Base-by-base conservation (phyloP, 2,113 vertebrate species). In the Triplophysa rosa region DNA sequence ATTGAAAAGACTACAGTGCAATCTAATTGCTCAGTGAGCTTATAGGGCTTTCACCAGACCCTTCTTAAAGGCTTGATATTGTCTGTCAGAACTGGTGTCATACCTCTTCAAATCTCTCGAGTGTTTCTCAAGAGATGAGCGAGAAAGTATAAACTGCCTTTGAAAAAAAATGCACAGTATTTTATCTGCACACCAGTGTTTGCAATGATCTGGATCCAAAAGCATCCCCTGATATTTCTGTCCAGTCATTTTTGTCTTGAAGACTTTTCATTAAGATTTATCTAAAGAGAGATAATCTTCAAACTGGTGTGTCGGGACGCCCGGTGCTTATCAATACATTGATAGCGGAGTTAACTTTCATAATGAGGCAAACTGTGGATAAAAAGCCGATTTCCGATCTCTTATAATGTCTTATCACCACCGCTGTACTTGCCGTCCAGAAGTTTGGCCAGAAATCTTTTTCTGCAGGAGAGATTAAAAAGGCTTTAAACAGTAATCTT, bases 401-500 rank as follows among this genome's bases (percentile, higher is more conserved):
- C 94, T 92, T 94, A 91, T 92, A 91, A 94, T 84, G 85, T 92
- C 86, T 90, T 82, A 94, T 95, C 90, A 87, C 88, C 88, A 87
- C 91, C 89, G 92, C 73, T 94, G 93, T 95, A 91, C 89, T 92
- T 91, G 88, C 91, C 92, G 89, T 93, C 93, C 93, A 87, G 92
- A 93, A 91, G 94, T 94, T 94, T 92, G 90, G 89, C 90, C 89
- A 90, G 92, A 92, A 94, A 95, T 95, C 64, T 94, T 89, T 96
- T 96, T 92, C 93, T 93, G 93, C 91, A 87, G 87, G 79, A 86
- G 88, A 95, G 95, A 97, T 97, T 97, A 96, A 94, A 95, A 80
- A 68, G 93, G 95, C 95, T 96, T 98, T 98, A 96, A 94, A 94
- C 92, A 88, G 93, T 97, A 97, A 98, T 95, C 95, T 96, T 92